Base-by-base conservation (phyloP, 2,113 vertebrate genomes). In the Pollimyrus isidori region DNA sequence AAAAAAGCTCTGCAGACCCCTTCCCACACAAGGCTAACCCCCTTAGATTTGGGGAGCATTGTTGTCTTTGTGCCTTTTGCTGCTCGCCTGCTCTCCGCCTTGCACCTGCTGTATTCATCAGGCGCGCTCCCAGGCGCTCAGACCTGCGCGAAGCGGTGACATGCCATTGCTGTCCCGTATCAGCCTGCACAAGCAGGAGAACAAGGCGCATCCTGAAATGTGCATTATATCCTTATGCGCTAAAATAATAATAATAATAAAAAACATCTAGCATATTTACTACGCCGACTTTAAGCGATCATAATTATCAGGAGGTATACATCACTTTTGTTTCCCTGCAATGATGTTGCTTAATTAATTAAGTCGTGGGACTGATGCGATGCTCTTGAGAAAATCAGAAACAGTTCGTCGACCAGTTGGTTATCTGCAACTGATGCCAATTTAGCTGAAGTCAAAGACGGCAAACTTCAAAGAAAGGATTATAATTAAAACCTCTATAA, bases 401-500 rank as follows among this genome's bases (percentile, higher is more conserved):
- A 21, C 88, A 89, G 89, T 93, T 91, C 91, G 30, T 52, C 82
- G 88, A 89, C 86, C 90, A 90, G 89, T 91, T 92, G 91, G 92
- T 65, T 90, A 89, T 89, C 82, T 89, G 91, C 65, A 88, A 91
- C 90, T 89, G 84, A 89, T 90, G 86, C 85, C 89, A 90, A 91
- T 91, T 92, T 90, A 91, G 87, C 62, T 88, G 65, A 91, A 91
- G 87, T 88, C 80, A 88, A 88, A 90, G 91, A 90, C 90, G 88
- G 26, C 88, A 91, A 90, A 92, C 92, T 92, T 93, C 91, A 92
- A 92, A 91, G 89, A 89, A 88, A 86, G 89, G 89, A 92, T 93
- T 89, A 84, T 88, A 89, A 92, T 90, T 91, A 88, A 89, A 90
- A 91, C 89, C 90, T 91, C 86, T 91, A 53, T 90, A 91, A 89